Percentiles rank a stretch among this genome's conserved stretches.
Evolutionary conservation across 2,888 invertebrate genomes (phyloP).

Genomic region (Steinernema hermaphroditum): DNA sequence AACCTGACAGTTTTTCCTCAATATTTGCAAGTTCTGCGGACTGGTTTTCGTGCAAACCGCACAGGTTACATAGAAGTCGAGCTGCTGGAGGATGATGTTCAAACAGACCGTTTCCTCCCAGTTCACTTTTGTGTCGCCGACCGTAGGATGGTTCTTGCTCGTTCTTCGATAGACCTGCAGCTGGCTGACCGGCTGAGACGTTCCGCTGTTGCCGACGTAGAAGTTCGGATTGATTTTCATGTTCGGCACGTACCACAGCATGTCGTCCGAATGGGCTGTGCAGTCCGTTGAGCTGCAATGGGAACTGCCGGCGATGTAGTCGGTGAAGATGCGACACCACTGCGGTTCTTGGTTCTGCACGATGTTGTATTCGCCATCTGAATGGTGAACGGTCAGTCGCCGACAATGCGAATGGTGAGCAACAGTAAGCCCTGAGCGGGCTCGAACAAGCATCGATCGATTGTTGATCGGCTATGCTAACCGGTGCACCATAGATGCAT

Average conservation of each 20-base stretch:
- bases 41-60: constrained; percentile 97
- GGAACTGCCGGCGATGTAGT: constrained; percentile 51
- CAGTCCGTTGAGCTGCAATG: constrained; percentile 52
- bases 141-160: constrained; percentile 86
- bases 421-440: no score
- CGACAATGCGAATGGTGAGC: neutral
- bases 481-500: neutral
- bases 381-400: neutral
- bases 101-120: constrained; percentile 99
- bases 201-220: constrained; percentile 41
- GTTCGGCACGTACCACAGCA: constrained; percentile 67
- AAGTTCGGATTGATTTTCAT: constrained; percentile 33
- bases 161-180: constrained; percentile 96
- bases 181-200: constrained; percentile 76
- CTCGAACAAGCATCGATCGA: neutral
- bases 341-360: constrained; percentile 51
- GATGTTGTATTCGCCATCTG: constrained; percentile 32
- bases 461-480: neutral
- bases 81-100: constrained; percentile 93
- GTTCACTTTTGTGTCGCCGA: constrained; percentile 91
- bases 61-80: constrained; percentile 93
- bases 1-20: constrained; percentile 86
- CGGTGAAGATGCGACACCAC: constrained; percentile 61
- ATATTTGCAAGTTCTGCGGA: constrained; percentile 92
- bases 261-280: constrained; percentile 62